phyloP scores from a whole-genome alignment of 2,113 vertebrate species.

The Phrynosoma blainvillii region DNA sequence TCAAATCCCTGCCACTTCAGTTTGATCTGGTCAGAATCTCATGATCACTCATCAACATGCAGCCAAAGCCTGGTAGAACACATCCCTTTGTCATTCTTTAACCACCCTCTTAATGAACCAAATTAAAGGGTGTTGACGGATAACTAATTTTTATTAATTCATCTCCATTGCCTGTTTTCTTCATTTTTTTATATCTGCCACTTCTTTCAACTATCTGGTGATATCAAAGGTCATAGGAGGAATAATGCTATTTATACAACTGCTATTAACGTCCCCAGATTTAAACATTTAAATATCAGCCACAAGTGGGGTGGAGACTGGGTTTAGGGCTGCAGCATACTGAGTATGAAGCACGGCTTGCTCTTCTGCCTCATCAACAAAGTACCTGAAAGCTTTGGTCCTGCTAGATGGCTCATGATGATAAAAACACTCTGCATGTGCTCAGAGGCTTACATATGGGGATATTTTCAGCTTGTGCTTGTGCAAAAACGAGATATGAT shows the following conservation, averaged over 20 bases:
- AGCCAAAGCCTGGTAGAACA: neutral
- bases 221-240: neutral
- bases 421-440: no score
- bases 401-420: no score
- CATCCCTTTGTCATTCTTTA: neutral
- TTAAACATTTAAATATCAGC: neutral
- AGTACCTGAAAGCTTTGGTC: no score
- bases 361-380: no score
- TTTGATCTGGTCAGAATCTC: neutral
- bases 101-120: neutral
- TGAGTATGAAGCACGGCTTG: no score
- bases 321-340: neutral
- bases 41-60: neutral
- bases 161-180: neutral
- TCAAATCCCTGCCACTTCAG: neutral
- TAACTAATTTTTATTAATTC: neutral
- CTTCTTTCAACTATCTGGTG: neutral
- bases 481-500: no score
- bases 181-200: neutral
- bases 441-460: no score
- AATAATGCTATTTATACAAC: neutral
- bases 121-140: neutral
- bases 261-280: neutral
- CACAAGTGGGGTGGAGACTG: neutral
- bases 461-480: no score